Evolutionary conservation across 2,113 vertebrate genomes (phyloP).

Genomic region (Nycticryphes semicollaris): DNA sequence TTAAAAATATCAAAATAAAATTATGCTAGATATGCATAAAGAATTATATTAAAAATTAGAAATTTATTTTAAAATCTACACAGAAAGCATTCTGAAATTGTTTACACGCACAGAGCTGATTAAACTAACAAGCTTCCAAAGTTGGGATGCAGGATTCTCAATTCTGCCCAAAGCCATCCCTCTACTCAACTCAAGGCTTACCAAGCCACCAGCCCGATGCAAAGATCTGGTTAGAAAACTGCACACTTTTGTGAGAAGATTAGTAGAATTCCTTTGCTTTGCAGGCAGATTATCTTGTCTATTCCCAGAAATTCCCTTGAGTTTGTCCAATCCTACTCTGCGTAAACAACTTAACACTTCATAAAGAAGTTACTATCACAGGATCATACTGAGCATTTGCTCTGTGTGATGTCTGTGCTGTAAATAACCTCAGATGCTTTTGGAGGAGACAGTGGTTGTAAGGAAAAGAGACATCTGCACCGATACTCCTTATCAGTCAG

Average conservation of each 20-base stretch:
- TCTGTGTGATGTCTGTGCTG: slow-evolving; percentile 43
- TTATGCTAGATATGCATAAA: background rate
- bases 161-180: background rate
- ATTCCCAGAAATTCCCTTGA: background rate
- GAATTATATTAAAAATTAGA: background rate
- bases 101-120: background rate
- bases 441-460: background rate
- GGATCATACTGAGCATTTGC: slow-evolving; percentile 30
- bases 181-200: slow-evolving; percentile 23
- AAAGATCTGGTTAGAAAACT: slow-evolving; percentile 49
- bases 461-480: background rate
- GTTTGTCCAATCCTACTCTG: slow-evolving; percentile 40
- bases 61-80: background rate
- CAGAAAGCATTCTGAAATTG: slow-evolving; percentile 1
- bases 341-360: slow-evolving; percentile 42
- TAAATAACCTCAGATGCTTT: slow-evolving; percentile 44
- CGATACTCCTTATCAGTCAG: background rate
- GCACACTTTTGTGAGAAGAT: slow-evolving; percentile 26
- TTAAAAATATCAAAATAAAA: background rate
- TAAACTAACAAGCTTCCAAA: background rate
- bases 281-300: slow-evolving; percentile 19
- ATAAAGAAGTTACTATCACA: slow-evolving; percentile 49
- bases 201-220: background rate
- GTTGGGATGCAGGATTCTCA: background rate
- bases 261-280: slow-evolving; percentile 52